These are phyloP conservation scores for Melanotaenia pygmaea DNA, from an alignment of 2,797 vertebrate genomes.

Conservation along the genomic window DNA sequence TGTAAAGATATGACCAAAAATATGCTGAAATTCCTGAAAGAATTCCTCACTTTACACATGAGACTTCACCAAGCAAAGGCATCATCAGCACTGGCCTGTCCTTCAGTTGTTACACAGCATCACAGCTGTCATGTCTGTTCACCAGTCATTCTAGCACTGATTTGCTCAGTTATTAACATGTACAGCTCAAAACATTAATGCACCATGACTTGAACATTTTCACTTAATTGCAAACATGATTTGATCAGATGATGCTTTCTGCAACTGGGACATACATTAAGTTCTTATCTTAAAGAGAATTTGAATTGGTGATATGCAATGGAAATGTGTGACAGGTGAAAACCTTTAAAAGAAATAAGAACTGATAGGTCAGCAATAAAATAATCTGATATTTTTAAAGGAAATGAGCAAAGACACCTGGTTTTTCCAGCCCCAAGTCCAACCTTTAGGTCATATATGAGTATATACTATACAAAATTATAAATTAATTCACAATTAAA, in stretches of 20 bases:
- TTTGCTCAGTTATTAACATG: constrained; percentile 17
- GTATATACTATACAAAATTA: no score
- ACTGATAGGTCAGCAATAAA: background rate
- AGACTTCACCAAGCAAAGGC: constrained; percentile 2
- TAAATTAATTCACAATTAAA: no score
- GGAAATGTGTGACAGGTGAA: background rate
- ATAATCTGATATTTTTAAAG: background rate
- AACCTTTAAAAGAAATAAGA: background rate
- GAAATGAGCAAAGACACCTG: no score
- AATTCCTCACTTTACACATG: background rate
- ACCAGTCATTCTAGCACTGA: constrained; percentile 33
- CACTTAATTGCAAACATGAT: constrained; percentile 13
- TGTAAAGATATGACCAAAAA: background rate
- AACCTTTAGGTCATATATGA: no score
- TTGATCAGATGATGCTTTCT: fast-evolving
- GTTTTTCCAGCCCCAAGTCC: no score
- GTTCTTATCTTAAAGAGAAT: background rate
- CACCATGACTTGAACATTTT: constrained; percentile 24
- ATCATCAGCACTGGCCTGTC: background rate
- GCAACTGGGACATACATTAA: background rate
- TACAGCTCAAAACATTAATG: constrained; percentile 20
- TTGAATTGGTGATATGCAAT: background rate
- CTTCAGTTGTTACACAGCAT: constrained; percentile 11
- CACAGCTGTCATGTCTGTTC: constrained; percentile 20
- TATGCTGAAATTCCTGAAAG: background rate